Percentiles rank a stretch among this genome's conserved stretches.
phyloP scores from a whole-genome alignment of 2,888 invertebrate species.

The Brachyptera putata region DNA sequence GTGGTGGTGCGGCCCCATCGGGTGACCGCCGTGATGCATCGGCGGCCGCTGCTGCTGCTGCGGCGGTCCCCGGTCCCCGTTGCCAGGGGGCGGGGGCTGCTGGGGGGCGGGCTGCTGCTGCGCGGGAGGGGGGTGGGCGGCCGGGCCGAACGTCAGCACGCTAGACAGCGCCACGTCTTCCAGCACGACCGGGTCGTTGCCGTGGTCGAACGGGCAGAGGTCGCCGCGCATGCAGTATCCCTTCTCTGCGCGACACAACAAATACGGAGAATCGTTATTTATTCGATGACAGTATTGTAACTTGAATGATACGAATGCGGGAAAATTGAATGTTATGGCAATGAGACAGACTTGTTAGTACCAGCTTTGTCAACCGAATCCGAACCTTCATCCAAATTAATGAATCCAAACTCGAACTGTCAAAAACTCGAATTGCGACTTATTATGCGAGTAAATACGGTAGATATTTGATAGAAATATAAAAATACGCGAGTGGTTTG shows the following conservation, averaged over 20 bases:
- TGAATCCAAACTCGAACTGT: too few species aligned
- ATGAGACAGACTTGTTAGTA: too few species aligned
- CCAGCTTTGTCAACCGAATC: too few species aligned
- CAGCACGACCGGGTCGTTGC: constrained; percentile 90
- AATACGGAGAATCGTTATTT: not conserved
- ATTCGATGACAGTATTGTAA: too few species aligned
- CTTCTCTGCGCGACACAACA: constrained; percentile 59
- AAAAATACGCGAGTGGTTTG: too few species aligned
- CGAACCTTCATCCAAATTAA: too few species aligned
- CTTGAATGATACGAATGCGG: too few species aligned
- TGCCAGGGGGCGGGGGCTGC: constrained; percentile 33
- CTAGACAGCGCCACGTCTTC: constrained; percentile 70
- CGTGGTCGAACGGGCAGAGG: constrained; percentile 95
- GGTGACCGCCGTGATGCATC: constrained; percentile 22
- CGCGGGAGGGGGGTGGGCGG: constrained; percentile 36
- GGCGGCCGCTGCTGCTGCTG: constrained; percentile 6
- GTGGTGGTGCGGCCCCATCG: constrained; percentile 27
- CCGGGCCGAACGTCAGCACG: constrained; percentile 43
- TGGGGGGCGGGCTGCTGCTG: constrained; percentile 26
- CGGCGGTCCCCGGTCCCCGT: too few species aligned
- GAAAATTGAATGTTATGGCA: too few species aligned
- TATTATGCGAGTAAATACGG: too few species aligned
- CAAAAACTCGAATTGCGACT: too few species aligned
- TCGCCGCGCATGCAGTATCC: constrained; percentile 97
- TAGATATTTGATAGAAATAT: too few species aligned